Evolutionary conservation across 1,140 invertebrate species (phyloP).

Genomic region (Eurosta solidaginis): DNA sequence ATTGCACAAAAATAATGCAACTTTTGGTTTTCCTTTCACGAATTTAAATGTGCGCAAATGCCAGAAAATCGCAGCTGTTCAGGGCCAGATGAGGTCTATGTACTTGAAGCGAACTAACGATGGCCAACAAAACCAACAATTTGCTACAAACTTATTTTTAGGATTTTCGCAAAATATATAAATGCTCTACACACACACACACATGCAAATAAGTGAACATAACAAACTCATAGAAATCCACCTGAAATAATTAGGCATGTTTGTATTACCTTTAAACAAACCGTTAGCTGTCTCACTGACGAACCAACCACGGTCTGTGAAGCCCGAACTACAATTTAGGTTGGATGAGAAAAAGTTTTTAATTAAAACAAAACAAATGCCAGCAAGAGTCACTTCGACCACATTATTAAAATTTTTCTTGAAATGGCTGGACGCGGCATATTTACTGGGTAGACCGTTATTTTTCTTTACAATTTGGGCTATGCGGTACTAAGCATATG

Average conservation of each 20-base stretch:
- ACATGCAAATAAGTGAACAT: background rate
- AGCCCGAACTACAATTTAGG: no score
- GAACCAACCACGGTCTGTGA: background rate
- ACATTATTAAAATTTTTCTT: background rate
- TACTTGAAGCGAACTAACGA: background rate
- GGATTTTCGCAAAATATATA: background rate
- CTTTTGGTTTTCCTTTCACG: background rate
- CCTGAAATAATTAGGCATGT: background rate
- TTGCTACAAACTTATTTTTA: background rate
- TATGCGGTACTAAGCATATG: background rate
- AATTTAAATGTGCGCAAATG: background rate
- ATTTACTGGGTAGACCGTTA: background rate
- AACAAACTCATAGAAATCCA: background rate
- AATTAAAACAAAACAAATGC: constrained; percentile 31
- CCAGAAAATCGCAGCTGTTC: background rate
- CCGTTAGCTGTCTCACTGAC: background rate
- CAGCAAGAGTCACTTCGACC: background rate
- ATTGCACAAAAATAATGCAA: background rate
- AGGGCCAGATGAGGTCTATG: background rate
- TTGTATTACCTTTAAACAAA: background rate
- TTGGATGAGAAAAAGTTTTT: background rate
- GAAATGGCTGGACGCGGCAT: background rate
- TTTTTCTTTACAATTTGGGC: background rate
- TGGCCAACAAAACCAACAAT: background rate
- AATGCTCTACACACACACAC: background rate